A percentile compares a stretch with the other conserved stretches of the same genome.
Conservation (phyloP, 1,140 invertebrate species). For the Bradysia coprophila region DNA sequence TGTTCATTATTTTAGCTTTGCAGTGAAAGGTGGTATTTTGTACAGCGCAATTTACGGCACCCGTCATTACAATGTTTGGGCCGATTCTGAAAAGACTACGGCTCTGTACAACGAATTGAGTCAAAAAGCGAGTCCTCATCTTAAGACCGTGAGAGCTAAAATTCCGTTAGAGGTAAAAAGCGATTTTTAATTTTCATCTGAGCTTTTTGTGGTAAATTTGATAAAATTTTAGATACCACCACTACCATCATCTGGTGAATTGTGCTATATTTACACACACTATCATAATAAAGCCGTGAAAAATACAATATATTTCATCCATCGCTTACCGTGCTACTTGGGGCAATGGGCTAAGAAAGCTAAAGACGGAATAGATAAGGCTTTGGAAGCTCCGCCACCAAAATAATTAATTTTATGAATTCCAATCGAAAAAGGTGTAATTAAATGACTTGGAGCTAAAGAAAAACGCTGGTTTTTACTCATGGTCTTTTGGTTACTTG, state of each 20-base stretch:
- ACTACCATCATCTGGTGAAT: background rate
- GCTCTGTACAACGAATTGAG: background rate
- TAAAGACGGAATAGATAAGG: background rate
- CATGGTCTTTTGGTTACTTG: too few relatives aligned
- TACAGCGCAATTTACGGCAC: background rate
- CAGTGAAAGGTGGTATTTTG: too few relatives aligned
- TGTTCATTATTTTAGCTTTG: too few relatives aligned
- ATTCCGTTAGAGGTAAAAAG: background rate
- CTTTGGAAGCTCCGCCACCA: background rate
- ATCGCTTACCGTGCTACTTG: background rate
- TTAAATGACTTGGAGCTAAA: too few relatives aligned
- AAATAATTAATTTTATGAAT: background rate
- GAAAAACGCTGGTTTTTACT: too few relatives aligned
- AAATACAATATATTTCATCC: background rate
- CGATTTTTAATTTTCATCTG: background rate
- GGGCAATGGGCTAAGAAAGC: background rate
- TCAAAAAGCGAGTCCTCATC: background rate
- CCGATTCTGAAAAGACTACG: background rate
- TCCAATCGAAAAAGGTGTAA: too few relatives aligned
- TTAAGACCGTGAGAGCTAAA: background rate
- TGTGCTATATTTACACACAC: background rate
- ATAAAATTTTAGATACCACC: background rate
- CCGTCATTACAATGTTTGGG: background rate
- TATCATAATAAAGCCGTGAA: background rate
- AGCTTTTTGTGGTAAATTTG: too few relatives aligned